These are phyloP conservation scores for Conus canariensis DNA, from an alignment of 2,888 invertebrate genomes.

Conservation along the genomic window DNA sequence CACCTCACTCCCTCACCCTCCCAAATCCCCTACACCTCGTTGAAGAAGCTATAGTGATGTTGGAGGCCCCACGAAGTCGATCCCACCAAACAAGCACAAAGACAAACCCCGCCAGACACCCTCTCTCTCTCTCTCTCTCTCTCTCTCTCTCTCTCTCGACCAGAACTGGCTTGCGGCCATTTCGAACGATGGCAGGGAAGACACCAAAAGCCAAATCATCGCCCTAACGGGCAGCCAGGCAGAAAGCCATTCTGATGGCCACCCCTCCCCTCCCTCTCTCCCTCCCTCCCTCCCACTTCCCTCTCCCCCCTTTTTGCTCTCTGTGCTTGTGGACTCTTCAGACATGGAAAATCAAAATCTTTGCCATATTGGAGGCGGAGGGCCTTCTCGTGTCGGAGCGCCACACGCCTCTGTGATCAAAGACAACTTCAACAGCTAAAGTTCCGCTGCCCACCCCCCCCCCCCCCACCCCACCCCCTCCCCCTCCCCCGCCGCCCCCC, in stretches of 20 bases:
- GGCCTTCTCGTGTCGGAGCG: not conserved
- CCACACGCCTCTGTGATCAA: not conserved
- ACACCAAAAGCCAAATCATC: not conserved
- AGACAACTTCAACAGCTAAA: not conserved
- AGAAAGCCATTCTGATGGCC: not conserved
- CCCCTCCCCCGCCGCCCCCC: not conserved
- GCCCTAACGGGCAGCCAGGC: not conserved
- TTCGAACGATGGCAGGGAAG: not conserved
- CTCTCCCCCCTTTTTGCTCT: too few relatives aligned
- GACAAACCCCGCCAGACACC: too few relatives aligned
- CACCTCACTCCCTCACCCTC: too few relatives aligned
- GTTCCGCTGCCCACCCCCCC: not conserved
- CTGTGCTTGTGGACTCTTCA: not conserved
- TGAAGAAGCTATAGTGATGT: too few relatives aligned
- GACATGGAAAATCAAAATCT: slow-evolving; percentile 15
- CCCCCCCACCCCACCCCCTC: not conserved
- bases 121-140: too few relatives aligned
- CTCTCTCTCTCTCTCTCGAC: not conserved
- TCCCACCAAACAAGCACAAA: too few relatives aligned
- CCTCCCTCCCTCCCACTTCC: too few relatives aligned
- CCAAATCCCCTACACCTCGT: too few relatives aligned
- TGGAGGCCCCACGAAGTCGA: too few relatives aligned
- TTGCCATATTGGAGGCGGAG: slow-evolving; percentile 12
- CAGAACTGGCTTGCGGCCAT: not conserved
- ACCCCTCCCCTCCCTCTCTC: not conserved